A percentile compares a stretch with the other conserved stretches of the same genome.
Conservation (phyloP, 2,113 vertebrate species). For the Glaucomys volans region DNA sequence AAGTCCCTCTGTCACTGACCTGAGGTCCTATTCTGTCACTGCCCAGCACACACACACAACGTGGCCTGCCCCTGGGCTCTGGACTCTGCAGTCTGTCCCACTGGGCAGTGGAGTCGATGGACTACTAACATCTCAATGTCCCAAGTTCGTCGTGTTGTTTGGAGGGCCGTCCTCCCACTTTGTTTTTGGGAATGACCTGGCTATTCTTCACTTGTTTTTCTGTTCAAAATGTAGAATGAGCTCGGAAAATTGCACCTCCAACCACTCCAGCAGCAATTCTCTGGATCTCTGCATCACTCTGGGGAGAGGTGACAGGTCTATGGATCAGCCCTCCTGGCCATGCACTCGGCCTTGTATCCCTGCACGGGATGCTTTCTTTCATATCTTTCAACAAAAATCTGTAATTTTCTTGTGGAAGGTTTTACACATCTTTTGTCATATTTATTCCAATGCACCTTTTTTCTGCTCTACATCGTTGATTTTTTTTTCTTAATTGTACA, state of each 20-base stretch:
- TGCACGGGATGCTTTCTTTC: neutral
- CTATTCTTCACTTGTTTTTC: neutral
- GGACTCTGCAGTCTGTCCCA: neutral
- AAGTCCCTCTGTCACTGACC: neutral
- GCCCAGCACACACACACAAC: neutral
- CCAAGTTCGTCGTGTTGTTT: neutral
- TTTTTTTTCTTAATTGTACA: neutral
- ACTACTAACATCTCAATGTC: neutral
- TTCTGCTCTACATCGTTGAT: neutral
- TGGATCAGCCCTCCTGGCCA: neutral
- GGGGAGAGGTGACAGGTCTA: too few species aligned
- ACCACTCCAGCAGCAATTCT: neutral
- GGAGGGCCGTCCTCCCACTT: too few species aligned
- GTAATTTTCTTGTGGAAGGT: neutral
- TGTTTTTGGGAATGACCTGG: too few species aligned
- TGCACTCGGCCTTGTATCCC: neutral
- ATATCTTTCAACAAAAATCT: too few species aligned
- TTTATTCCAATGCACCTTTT: neutral
- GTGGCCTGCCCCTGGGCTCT: too few species aligned
- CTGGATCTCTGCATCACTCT: too few species aligned
- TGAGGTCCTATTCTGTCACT: neutral
- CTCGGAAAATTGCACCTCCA: neutral
- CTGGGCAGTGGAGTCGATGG: neutral
- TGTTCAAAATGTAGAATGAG: neutral
- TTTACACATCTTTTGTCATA: neutral